phyloP scores from a whole-genome alignment of 2,113 vertebrate genomes.

The Odocoileus hemionus region DNA sequence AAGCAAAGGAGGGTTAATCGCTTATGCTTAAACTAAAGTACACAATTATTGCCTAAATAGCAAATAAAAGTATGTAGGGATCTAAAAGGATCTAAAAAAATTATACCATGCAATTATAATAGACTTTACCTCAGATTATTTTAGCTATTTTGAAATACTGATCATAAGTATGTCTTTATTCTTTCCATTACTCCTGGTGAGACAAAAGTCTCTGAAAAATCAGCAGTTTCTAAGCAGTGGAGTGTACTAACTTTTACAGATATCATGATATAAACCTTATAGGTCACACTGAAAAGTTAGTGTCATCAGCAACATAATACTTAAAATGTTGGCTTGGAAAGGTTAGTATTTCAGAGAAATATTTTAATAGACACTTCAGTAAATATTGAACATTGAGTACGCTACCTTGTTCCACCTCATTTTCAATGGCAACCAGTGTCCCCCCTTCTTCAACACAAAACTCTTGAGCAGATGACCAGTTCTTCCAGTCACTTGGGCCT shows the following conservation, averaged over 20 bases:
- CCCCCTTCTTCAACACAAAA: conserved; percentile 85
- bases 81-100: conserved; percentile 9
- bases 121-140: not conserved
- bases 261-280: not conserved
- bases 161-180: not conserved
- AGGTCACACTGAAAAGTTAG: not conserved
- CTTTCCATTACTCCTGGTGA: not conserved
- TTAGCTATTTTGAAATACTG: conserved; percentile 19
- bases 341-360: not conserved
- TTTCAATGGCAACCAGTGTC: conserved; percentile 85
- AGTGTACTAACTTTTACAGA: not conserved
- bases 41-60: conserved; percentile 20
- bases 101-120: not conserved
- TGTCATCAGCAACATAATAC: not conserved
- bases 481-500: conserved; percentile 80
- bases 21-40: conserved; percentile 9
- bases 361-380: not conserved
- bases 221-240: not conserved
- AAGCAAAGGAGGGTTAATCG: conserved; percentile 23
- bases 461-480: conserved; percentile 87
- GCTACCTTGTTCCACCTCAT: conserved; percentile 94
- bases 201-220: not conserved
- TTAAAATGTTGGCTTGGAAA: conserved; percentile 8
- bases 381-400: not conserved
- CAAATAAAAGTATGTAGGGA: conserved; percentile 16